Evolutionary conservation across 2,797 vertebrate genomes (phyloP).

Genomic region (Lagodon rhomboides): DNA sequence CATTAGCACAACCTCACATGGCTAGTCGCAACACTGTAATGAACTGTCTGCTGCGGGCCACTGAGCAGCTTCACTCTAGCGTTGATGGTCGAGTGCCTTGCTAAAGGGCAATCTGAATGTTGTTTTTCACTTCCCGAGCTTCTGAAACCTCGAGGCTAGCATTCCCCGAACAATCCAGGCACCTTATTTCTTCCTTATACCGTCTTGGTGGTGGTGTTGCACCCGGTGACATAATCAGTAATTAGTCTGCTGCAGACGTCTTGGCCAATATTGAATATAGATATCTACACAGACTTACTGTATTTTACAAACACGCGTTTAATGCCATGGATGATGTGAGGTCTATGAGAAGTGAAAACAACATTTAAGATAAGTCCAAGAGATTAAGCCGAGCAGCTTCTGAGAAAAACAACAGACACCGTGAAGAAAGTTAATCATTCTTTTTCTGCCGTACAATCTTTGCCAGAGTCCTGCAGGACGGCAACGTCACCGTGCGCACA

Average conservation of each 20-base stretch:
- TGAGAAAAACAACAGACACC: slow-evolving; percentile 61
- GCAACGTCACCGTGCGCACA: slow-evolving; percentile 12
- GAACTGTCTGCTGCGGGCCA: neutral
- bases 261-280: slow-evolving; percentile 67
- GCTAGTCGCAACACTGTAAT: neutral
- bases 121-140: slow-evolving; percentile 5
- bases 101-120: slow-evolving; percentile 11
- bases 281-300: slow-evolving; percentile 40
- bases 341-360: slow-evolving; percentile 60
- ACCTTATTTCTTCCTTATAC: slow-evolving; percentile 13
- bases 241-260: slow-evolving; percentile 50
- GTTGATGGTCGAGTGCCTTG: slow-evolving; percentile 16
- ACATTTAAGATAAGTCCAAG: slow-evolving; percentile 48
- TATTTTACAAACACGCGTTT: slow-evolving; percentile 43
- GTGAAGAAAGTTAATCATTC: slow-evolving; percentile 72
- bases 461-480: slow-evolving; percentile 31
- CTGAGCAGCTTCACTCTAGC: neutral
- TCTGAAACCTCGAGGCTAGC: neutral
- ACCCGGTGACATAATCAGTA: slow-evolving; percentile 42
- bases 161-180: neutral
- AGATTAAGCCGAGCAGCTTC: slow-evolving; percentile 47
- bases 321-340: slow-evolving; percentile 35
- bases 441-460: slow-evolving; percentile 47
- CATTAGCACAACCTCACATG: neutral
- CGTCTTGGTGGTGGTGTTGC: neutral